Percentiles rank a stretch among this genome's conserved stretches.
These are phyloP conservation scores for Formicarius rufipectus DNA, from an alignment of 2,113 vertebrate genomes.

Conservation along the genomic window DNA sequence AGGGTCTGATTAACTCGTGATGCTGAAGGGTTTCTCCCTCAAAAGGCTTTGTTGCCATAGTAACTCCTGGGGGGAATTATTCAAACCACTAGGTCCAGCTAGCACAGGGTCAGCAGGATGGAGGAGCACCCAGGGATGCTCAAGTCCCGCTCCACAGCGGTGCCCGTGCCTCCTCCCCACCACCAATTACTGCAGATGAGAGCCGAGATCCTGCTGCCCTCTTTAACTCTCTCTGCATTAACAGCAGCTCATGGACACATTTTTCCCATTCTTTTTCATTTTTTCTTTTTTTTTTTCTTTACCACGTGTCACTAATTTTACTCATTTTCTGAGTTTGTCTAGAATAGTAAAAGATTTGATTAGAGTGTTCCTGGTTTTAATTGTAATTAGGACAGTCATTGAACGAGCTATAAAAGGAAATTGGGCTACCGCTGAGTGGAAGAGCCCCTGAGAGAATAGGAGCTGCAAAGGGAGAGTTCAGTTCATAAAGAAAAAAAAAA, in stretches of 20 bases:
- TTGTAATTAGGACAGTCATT: slow-evolving; percentile 72
- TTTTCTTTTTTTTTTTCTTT: neutral
- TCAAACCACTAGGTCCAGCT: neutral
- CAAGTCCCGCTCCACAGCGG: neutral
- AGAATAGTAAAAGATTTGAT: slow-evolving; percentile 70
- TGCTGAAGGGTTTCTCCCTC: neutral
- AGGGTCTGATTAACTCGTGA: slow-evolving; percentile 49
- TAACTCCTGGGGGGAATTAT: slow-evolving; percentile 7
- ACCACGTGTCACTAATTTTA: slow-evolving; percentile 62
- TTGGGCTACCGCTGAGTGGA: slow-evolving; percentile 59
- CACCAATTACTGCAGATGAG: slow-evolving; percentile 9
- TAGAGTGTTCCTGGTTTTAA: slow-evolving; percentile 58
- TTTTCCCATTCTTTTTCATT: neutral
- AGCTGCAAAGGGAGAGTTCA: slow-evolving; percentile 5
- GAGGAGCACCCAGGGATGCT: slow-evolving; percentile 22
- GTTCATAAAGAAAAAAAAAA: neutral
- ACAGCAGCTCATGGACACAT: neutral
- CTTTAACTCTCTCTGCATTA: slow-evolving; percentile 3
- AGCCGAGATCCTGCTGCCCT: neutral
- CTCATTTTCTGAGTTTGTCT: slow-evolving; percentile 67
- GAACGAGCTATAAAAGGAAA: slow-evolving; percentile 69
- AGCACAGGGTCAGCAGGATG: neutral
- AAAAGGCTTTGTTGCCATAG: slow-evolving; percentile 44
- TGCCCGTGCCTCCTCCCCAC: neutral
- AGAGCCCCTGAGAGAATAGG: slow-evolving; percentile 54